Conservation (phyloP, 2,797 vertebrate genomes). For the Pseudocheirus occidentalis region DNA sequence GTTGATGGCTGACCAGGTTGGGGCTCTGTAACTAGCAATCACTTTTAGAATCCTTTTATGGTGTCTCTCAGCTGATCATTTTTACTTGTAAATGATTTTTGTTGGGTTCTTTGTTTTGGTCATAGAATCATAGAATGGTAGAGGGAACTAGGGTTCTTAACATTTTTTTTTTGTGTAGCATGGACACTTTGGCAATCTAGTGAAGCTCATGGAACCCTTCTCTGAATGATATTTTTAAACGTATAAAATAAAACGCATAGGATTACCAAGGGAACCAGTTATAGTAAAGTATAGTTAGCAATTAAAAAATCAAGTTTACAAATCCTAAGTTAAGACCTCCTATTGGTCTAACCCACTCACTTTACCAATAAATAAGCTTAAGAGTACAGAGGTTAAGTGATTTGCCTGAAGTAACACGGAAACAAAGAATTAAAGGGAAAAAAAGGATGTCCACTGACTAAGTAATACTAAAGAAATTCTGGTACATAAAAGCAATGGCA, state of each 20-base stretch:
- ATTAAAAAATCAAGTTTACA: background rate
- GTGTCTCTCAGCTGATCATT: background rate
- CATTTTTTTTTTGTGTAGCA: background rate
- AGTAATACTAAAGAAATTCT: background rate
- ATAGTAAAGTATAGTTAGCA: background rate
- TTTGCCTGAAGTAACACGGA: background rate
- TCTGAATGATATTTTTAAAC: background rate
- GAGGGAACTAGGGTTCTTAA: background rate
- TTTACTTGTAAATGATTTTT: background rate
- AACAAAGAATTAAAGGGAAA: background rate
- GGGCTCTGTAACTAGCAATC: background rate
- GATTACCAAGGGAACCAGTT: background rate
- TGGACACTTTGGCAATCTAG: background rate
- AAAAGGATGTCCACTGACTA: background rate
- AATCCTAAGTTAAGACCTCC: background rate
- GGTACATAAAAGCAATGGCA: background rate
- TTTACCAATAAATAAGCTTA: background rate
- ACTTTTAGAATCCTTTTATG: background rate
- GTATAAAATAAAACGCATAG: background rate
- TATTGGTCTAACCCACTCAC: background rate
- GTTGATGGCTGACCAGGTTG: background rate
- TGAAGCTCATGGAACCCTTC: background rate
- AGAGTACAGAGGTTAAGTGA: background rate
- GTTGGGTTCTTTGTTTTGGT: background rate
- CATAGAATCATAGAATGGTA: background rate